Evolutionary conservation across 2,113 vertebrate species (phyloP).

Genomic region (Oreochromis spilurus): DNA sequence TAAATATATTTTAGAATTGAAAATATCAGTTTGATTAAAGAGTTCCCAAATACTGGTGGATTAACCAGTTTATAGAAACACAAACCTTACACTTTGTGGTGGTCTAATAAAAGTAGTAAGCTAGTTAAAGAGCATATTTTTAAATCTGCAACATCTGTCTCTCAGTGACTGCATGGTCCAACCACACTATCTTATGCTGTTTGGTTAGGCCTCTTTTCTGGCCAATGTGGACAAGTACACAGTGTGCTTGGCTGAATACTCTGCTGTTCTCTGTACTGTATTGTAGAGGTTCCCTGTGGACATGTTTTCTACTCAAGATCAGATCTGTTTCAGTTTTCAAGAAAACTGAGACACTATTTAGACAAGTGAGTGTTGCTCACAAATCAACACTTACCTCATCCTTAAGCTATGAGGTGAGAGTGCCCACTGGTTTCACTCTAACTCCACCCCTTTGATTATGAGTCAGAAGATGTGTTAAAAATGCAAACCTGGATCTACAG

Average conservation of each 20-base stretch:
- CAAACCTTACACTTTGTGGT: neutral
- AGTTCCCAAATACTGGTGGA: neutral
- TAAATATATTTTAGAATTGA: neutral
- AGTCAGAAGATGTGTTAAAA: neutral
- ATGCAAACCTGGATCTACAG: neutral
- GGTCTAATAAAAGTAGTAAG: neutral
- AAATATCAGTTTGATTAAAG: neutral
- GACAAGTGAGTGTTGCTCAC: neutral
- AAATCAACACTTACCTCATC: neutral
- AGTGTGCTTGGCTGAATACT: neutral
- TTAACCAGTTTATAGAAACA: neutral
- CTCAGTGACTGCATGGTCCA: neutral
- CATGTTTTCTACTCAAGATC: neutral
- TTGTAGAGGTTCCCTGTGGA: neutral
- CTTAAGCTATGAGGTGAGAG: neutral
- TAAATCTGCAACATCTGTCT: neutral
- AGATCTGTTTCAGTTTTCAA: neutral
- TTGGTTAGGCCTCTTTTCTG: neutral
- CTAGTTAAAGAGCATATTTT: neutral
- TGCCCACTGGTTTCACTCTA: neutral
- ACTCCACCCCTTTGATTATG: neutral
- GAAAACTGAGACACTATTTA: neutral
- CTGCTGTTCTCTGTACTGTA: neutral
- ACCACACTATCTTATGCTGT: neutral
- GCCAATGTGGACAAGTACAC: neutral